phyloP scores from a whole-genome alignment of 23 tunicate species.

The Halocynthia roretzi region DNA sequence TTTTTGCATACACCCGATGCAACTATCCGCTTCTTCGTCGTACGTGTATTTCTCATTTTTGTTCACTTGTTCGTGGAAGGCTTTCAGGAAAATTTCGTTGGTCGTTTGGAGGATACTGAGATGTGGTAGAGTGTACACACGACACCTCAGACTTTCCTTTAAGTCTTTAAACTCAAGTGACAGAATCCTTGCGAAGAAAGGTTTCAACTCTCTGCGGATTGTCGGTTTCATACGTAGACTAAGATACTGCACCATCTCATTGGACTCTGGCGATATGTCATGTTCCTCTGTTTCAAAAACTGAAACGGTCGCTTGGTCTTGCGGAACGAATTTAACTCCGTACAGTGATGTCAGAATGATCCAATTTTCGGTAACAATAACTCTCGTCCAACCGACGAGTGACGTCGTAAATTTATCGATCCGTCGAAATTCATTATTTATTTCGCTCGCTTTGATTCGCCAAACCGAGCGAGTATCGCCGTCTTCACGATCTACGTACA shows the following conservation, averaged over 20 bases:
- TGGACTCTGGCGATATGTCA: conserved; percentile 68
- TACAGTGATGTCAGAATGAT: conserved; percentile 53
- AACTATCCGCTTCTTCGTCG: conserved; percentile 22
- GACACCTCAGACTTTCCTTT: conserved; percentile 38
- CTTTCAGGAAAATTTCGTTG: conserved; percentile 68
- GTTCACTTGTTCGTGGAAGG: conserved; percentile 58
- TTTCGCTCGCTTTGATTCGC: conserved; percentile 17
- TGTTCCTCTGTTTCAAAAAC: conserved; percentile 63
- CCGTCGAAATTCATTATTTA: conserved; percentile 57
- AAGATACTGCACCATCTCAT: conserved; percentile 66
- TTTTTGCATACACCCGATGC: conserved; percentile 87
- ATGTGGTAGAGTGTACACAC: conserved; percentile 41
- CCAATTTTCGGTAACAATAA: conserved; percentile 76
- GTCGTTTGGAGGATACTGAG: conserved; percentile 42
- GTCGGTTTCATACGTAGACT: conserved; percentile 32
- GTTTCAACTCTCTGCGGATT: conserved; percentile 9
- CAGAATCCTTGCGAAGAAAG: conserved; percentile 47
- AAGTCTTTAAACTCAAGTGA: conserved; percentile 72
- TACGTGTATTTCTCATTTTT: conserved; percentile 32
- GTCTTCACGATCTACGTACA: conserved; percentile 12
- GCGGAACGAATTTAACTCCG: conserved; percentile 33
- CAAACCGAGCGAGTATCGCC: conserved; percentile 7
- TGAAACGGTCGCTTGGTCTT: conserved; percentile 47
- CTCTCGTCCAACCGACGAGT: conserved; percentile 36
- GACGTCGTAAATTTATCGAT: conserved; percentile 66